Base-by-base conservation (phyloP, 2,888 invertebrate genomes). In the Entomobrya proxima region DNA sequence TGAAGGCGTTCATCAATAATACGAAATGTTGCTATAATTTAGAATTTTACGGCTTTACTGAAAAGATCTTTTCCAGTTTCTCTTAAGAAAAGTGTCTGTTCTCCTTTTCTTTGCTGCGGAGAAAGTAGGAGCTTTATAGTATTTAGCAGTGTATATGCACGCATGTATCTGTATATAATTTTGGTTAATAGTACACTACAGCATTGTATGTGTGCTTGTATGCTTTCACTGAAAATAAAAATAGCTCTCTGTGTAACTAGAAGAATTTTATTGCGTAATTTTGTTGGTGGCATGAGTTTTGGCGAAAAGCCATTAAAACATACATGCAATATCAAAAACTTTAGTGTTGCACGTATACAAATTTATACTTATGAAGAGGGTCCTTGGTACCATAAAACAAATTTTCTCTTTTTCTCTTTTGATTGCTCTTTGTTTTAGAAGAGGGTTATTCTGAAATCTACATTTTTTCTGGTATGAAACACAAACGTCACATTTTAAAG, bases 211-310 rank as follows among this genome's bases (percentile, higher is more conserved):
- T 4, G 21, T 37, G 24, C 11, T 15, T 35, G 64, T 21, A 37
- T 15, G 15, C 64, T 21, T 24, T 67, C 13, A 11, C 24, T 40
- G 67, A 67, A 67, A 67, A 40, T 40, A 37, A 80, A 80, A 82
- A 75, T 72, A 50, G 61, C n/a, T 64, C 35, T 50, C 30, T 69
- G 52, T 67, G 37, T 67, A 67, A 72, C 75, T 82, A 40, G 50
- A 32, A 69, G 64, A 69, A 55, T 83, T 83, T 83, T 83, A 83
- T 83, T 83, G 76, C 83, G 76, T 83, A 76, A 83, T 83, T 83
- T 83, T 55, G 76, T 69, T 76, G 76, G 76, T 83, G 76, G 76
- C 76, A 52, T 75, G 74, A 64, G 52, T 76, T 64, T 76, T 83
- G 83, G 83, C 83, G 47, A 69, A 27, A 52, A 76, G 83, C 83